phyloP scores from a whole-genome alignment of 2,797 vertebrate species.

The Argyrosomus regius region DNA sequence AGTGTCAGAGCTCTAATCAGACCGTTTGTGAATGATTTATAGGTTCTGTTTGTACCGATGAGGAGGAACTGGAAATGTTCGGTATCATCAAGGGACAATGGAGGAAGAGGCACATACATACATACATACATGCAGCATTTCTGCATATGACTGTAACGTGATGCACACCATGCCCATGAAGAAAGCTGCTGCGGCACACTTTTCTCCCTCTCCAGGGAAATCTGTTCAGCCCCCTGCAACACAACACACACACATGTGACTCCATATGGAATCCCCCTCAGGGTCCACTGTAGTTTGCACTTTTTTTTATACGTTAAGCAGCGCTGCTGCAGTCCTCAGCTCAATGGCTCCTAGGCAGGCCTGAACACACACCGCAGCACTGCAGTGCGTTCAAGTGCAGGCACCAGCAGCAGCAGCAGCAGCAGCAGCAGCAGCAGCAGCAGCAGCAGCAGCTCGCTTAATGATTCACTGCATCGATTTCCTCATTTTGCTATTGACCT shows the following conservation, averaged over 20 bases:
- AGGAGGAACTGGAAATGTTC: background rate
- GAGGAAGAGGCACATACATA: constrained; percentile 9
- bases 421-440: too few relatives aligned
- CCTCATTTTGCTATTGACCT: constrained; percentile 67
- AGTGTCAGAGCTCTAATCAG: constrained; percentile 5
- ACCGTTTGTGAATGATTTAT: constrained; percentile 16
- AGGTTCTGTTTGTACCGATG: background rate
- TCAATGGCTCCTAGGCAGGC: constrained; percentile 25
- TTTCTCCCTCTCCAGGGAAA: constrained; percentile 17
- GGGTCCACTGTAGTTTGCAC: background rate
- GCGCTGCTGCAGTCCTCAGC: constrained; percentile 29
- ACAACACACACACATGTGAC: background rate
- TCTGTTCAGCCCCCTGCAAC: constrained; percentile 12
- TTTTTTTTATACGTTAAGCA: background rate
- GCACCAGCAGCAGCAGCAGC: background rate
- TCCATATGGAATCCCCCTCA: background rate
- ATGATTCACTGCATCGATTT: constrained; percentile 73
- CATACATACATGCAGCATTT: background rate
- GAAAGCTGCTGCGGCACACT: constrained; percentile 22
- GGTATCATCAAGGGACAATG: background rate
- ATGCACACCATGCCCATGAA: background rate
- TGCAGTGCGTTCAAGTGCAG: constrained; percentile 30
- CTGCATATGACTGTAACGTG: background rate
- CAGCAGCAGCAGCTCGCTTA: constrained; percentile 30
- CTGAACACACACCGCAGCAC: constrained; percentile 9